phyloP scores from a whole-genome alignment of 1,140 invertebrate species.

The Aphelinus certus region DNA sequence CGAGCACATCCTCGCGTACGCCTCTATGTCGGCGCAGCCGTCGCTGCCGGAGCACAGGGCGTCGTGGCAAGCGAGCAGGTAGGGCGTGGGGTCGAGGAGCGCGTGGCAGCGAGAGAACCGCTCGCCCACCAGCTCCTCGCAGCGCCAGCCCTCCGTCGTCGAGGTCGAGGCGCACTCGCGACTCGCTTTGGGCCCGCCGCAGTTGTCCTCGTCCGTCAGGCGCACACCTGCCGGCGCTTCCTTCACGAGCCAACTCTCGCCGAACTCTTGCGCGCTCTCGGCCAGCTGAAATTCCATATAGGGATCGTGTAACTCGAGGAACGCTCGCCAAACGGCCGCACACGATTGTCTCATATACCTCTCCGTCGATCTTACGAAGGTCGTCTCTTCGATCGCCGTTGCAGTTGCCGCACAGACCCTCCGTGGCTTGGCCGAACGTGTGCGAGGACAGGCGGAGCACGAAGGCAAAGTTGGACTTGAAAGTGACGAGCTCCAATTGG shows the following conservation, averaged over 20 bases:
- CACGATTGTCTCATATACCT: slow-evolving; percentile 41
- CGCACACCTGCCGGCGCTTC: slow-evolving; percentile 47
- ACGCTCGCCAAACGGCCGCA: no score
- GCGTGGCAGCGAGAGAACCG: slow-evolving; percentile 79
- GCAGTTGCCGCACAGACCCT: slow-evolving; percentile 84
- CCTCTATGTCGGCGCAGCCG: slow-evolving; percentile 73
- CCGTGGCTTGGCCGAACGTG: slow-evolving; percentile 75
- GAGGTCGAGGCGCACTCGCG: neutral
- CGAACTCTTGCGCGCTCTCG: slow-evolving; percentile 66
- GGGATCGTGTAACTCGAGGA: no score
- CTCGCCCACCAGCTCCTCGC: slow-evolving; percentile 69
- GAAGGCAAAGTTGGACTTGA: slow-evolving; percentile 68
- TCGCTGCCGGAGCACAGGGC: slow-evolving; percentile 69
- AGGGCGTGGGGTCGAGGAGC: slow-evolving; percentile 75
- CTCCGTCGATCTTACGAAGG: slow-evolving; percentile 68
- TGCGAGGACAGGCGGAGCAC: slow-evolving; percentile 74
- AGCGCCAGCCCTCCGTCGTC: slow-evolving; percentile 51
- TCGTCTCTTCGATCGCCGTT: slow-evolving; percentile 75
- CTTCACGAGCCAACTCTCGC: slow-evolving; percentile 70
- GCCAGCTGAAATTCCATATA: slow-evolving; percentile 40
- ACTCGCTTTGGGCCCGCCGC: slow-evolving; percentile 30
- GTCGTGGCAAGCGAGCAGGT: slow-evolving; percentile 74
- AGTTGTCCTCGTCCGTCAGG: slow-evolving; percentile 47
- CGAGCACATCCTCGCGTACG: slow-evolving; percentile 79
- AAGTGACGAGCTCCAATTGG: slow-evolving; percentile 58